Conservation (phyloP, 1,140 invertebrate genomes). For the Diabrotica virgifera region DNA sequence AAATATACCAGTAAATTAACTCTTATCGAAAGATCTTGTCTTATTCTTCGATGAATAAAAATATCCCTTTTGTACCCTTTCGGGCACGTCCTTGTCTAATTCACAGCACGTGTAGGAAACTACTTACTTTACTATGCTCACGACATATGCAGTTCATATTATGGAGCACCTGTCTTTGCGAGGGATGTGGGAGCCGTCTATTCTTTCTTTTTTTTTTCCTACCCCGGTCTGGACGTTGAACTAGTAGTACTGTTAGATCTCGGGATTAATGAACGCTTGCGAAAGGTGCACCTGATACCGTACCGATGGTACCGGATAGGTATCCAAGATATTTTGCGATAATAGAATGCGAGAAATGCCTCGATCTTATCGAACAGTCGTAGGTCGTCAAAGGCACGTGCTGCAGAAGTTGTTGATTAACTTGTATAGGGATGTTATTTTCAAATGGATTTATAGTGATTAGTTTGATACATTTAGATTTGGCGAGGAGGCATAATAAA, state of each 20-base stretch:
- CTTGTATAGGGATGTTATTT: too few relatives aligned
- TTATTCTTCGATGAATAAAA: too few relatives aligned
- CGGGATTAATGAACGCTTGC: not conserved
- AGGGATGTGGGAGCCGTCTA: not conserved
- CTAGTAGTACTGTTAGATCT: not conserved
- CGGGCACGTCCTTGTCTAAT: not conserved
- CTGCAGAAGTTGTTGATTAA: too few relatives aligned
- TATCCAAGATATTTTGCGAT: not conserved
- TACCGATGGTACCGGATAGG: too few relatives aligned
- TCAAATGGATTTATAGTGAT: too few relatives aligned
- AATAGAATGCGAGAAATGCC: not conserved
- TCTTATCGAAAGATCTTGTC: too few relatives aligned
- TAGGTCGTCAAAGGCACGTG: too few relatives aligned
- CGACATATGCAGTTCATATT: not conserved
- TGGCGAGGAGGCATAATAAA: too few relatives aligned
- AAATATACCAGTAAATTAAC: too few relatives aligned
- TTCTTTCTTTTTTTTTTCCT: not conserved
- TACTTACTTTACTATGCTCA: not conserved
- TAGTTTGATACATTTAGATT: too few relatives aligned
- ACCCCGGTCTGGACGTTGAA: slow-evolving; percentile 1
- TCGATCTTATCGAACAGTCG: too few relatives aligned
- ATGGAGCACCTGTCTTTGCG: not conserved
- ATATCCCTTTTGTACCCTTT: not conserved
- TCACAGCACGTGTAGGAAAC: not conserved
- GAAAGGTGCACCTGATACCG: not conserved